Evolutionary conservation across 2,888 invertebrate species (phyloP), one percentile per base, ranked within the genome.

Genomic region (Keiferia lycopersicella): DNA sequence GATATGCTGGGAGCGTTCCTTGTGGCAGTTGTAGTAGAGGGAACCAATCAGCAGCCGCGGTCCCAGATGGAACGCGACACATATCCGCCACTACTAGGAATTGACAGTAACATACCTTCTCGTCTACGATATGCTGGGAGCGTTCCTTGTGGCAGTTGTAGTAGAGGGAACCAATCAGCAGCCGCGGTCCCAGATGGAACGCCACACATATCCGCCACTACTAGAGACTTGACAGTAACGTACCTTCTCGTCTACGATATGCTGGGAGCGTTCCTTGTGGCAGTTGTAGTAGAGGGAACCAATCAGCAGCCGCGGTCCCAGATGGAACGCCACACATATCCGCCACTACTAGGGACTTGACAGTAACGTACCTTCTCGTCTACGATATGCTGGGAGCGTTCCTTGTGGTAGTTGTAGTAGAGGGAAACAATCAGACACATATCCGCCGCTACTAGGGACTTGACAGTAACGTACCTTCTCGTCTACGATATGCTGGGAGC

Each of bases 31-130:
- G 89, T 95, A 94, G 88, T 97, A 97, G 74, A 98, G 94, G 73
- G 96, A 95, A 68, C 97, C 97, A 81, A 98, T 96, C 76, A 97
- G 94, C 83, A 98, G 93, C 81, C 98, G 94, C 76, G 98, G 98
- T 78, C 97, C 96, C 83, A 97, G 94, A 81, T 98, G 98, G 77
- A 98, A 94, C 69, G 98, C 98, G 79, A 98, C 96, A 84, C 96
- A 96, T 79, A 97, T 95, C 77, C 98, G 94, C 98, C 98, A 98
- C 75, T 34, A 34, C 34, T 34, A 10, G 34, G 34, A 34, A 4
- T 34, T 34, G 34, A 34, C 34, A 34, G 10, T 34, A 34, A 34
- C 34, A 10, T 34, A 34, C 34, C 34, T 34, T 34, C 8, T 34
- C 34, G 8, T 34, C 34, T 1, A 34, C 34, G 34, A 34, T 34